A percentile compares a stretch with the other conserved stretches of the same genome.
Evolutionary conservation across 2,797 vertebrate genomes (phyloP).

Genomic region (Amazonetta brasiliensis): DNA sequence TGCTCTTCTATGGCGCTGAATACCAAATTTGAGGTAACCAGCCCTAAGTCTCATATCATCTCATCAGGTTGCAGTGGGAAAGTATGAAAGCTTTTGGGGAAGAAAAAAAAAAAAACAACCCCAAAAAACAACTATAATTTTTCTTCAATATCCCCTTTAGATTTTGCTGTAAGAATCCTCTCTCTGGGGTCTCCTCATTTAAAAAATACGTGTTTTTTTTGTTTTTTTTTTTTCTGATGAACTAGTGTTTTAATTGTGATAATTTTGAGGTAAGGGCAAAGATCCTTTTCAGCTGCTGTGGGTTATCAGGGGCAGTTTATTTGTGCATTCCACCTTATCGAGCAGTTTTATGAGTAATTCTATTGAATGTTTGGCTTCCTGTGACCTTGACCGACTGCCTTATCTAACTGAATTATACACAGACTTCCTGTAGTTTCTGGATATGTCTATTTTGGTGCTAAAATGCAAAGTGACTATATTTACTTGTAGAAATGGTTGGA

Average conservation of each 20-base stretch:
- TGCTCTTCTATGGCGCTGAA: neutral
- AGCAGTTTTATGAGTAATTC: neutral
- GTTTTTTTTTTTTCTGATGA: neutral
- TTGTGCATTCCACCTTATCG: neutral
- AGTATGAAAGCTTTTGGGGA: neutral
- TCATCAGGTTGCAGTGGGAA: neutral
- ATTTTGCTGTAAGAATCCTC: neutral
- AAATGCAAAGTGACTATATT: constrained; percentile 36
- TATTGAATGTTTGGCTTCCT: neutral
- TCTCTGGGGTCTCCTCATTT: neutral
- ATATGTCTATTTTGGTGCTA: constrained; percentile 16
- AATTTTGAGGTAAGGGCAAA: neutral
- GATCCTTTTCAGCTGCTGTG: neutral
- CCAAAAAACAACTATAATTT: neutral
- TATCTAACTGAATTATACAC: constrained; percentile 28
- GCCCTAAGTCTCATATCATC: neutral
- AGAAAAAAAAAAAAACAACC: neutral
- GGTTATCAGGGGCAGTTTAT: neutral
- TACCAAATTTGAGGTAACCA: neutral
- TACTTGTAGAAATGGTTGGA: constrained; percentile 47
- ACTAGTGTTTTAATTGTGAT: neutral
- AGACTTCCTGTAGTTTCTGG: constrained; percentile 34
- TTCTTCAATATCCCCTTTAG: neutral
- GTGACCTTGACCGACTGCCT: constrained; percentile 17
- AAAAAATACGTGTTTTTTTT: neutral